phyloP scores from a whole-genome alignment of 2,888 invertebrate genomes.

The Thysanoteuthis rhombus region DNA sequence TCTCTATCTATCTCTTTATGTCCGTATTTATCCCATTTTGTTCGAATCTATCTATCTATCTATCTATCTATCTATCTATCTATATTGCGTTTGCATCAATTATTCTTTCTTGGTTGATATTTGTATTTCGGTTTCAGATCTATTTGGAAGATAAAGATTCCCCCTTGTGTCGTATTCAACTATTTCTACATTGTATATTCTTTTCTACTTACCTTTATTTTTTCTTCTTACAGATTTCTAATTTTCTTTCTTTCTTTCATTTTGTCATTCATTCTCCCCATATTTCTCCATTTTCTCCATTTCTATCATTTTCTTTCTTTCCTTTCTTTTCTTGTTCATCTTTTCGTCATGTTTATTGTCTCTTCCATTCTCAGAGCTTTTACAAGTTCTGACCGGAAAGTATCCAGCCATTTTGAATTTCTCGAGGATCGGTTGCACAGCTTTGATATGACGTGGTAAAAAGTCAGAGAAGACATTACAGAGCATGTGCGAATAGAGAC shows the following conservation, averaged over 20 bases:
- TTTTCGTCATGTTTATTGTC: neutral
- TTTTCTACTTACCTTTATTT: neutral
- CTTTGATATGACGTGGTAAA: too few species aligned
- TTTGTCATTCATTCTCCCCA: neutral
- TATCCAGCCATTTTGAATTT: too few species aligned
- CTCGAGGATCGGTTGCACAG: too few species aligned
- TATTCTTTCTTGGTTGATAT: too few species aligned
- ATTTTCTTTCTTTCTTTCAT: neutral
- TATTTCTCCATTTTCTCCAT: neutral
- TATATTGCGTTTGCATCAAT: neutral
- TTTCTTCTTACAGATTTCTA: neutral
- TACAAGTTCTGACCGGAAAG: too few species aligned
- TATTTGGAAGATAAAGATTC: too few species aligned
- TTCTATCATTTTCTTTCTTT: neutral
- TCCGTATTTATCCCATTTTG: neutral
- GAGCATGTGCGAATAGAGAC: too few species aligned
- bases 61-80: neutral
- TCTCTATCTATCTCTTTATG: neutral
- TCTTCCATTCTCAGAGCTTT: neutral
- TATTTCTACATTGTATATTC: neutral
- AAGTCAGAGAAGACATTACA: too few species aligned
- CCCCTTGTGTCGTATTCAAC: too few species aligned
- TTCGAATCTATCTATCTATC: neutral
- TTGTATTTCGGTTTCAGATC: too few species aligned
- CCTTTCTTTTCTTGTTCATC: neutral